phyloP scores from a whole-genome alignment of 2,888 invertebrate species.

The Sminthurides aquaticus region DNA sequence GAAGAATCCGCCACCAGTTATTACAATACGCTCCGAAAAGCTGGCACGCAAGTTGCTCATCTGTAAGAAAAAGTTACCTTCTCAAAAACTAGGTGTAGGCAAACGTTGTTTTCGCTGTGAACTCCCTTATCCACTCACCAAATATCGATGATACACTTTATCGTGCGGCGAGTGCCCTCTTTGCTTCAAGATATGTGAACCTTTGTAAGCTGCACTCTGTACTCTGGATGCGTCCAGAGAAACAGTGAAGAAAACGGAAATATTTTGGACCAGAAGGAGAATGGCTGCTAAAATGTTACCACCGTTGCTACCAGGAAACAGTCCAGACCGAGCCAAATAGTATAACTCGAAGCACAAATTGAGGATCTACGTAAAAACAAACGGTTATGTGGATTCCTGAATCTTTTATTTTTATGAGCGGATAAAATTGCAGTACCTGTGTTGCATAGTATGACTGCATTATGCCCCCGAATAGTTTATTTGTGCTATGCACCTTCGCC shows the following conservation, averaged over 20 bases:
- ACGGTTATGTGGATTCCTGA: background rate
- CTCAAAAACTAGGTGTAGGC: background rate
- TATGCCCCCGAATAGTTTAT: constrained; percentile 33
- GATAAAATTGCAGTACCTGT: constrained; percentile 25
- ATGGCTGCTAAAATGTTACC: constrained; percentile 29
- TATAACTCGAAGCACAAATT: constrained; percentile 43
- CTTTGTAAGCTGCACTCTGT: constrained; percentile 34
- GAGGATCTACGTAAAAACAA: constrained; percentile 25
- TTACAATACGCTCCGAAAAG: constrained; percentile 34
- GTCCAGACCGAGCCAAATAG: constrained; percentile 35
- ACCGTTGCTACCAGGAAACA: background rate
- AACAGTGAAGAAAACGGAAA: constrained; percentile 39
- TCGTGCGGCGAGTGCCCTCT: constrained; percentile 25
- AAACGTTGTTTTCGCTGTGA: background rate
- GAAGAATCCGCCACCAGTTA: constrained; percentile 42
- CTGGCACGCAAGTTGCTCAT: constrained; percentile 31
- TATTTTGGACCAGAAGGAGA: constrained; percentile 34
- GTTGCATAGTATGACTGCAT: constrained; percentile 39
- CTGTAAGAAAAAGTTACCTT: constrained; percentile 24
- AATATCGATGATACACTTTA: constrained; percentile 31
- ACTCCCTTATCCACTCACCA: too few species aligned
- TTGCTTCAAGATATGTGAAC: constrained; percentile 32
- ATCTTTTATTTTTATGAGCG: background rate
- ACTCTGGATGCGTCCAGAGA: constrained; percentile 38
- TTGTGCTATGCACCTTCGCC: constrained; percentile 30